Percentiles rank a stretch among this genome's conserved stretches.
Conservation (phyloP, 2,888 invertebrate genomes). For the Teleogryllus oceanicus region DNA sequence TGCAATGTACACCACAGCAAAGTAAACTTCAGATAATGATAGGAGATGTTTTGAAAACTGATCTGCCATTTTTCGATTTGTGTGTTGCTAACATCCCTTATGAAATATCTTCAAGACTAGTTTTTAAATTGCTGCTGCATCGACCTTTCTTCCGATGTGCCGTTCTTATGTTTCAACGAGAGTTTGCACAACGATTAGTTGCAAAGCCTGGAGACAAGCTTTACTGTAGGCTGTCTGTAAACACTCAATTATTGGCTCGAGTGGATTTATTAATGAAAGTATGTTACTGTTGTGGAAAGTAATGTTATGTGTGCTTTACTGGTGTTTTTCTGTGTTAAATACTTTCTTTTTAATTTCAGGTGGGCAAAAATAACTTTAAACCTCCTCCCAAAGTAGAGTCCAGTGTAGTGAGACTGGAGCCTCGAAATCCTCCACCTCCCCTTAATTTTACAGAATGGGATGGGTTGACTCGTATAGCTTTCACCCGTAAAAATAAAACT, state of each 20-base stretch:
- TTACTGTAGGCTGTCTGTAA: constrained; percentile 93
- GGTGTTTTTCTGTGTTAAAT: neutral
- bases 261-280: constrained; percentile 97
- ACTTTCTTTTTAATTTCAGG: constrained; percentile 53
- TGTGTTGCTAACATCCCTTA: constrained; percentile 99
- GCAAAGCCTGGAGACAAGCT: constrained; percentile 97
- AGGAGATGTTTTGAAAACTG: constrained; percentile 92
- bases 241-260: constrained; percentile 90
- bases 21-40: constrained; percentile 85
- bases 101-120: constrained; percentile 94
- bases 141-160: constrained; percentile 82
- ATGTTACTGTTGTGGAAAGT: constrained; percentile 31
- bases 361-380: constrained; percentile 96
- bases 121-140: constrained; percentile 91
- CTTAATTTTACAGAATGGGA: constrained; percentile 98
- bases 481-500: constrained; percentile 96
- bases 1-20: constrained; percentile 83
- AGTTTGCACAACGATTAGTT: constrained; percentile 94
- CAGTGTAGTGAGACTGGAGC: constrained; percentile 95
- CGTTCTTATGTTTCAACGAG: constrained; percentile 96
- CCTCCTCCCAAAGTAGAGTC: constrained; percentile 99
- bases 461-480: constrained; percentile 90
- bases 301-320: neutral
- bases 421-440: constrained; percentile 93
- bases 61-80: constrained; percentile 94